Evolutionary conservation across 2,113 vertebrate species (phyloP), one percentile per base, ranked within the genome.

Genomic region (Cryptoleucopteryx plumbea): DNA sequence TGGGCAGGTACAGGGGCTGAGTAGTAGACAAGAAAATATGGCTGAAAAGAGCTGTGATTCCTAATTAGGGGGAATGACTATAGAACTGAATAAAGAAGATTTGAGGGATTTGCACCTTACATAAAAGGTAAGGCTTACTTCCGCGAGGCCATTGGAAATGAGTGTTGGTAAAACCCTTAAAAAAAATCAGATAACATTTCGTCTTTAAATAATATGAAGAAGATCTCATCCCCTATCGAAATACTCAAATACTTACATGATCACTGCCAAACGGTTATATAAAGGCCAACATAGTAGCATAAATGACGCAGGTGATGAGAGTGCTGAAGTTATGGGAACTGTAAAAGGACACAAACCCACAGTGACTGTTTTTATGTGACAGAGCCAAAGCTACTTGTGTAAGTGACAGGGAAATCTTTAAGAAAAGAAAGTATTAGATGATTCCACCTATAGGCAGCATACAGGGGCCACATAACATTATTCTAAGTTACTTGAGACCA

Each of bases 351-450:
- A n/a, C 48, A 92, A 90, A 80, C 13, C 7, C 43, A 43, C 17
- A 22, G 29, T 16, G 65, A n/a, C 38, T 26, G 6, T 29, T 93
- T 72, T 75, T 21, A 53, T 0, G 0, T n/a, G 22, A 55, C 45
- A 59, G 20, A 81, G 22, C 1, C 47, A 78, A 81, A 84, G 3
- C 10, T 87, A 32, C 45, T 73, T 68, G 4, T 25, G 13, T 31
- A 91, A 80, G n/a, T 50, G n/a, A 58, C 8, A 55, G 6, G 6
- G 26, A 77, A 43, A 75, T 50, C 1, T 68, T 75, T 65, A 70
- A 52, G 62, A 47, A 84, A 91, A 82, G 22, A 62, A 84, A 58
- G 27, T 11, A 21, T 19, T 25, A 68, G 31, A 47, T 59, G 10
- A 61, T 88, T 77, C 7, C 16, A 88, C 15, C 25, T 65, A 48